Percentiles rank a stretch among this genome's conserved stretches.
Conservation (phyloP, 2,113 vertebrate species). For the Amphilophus citrinellus region DNA sequence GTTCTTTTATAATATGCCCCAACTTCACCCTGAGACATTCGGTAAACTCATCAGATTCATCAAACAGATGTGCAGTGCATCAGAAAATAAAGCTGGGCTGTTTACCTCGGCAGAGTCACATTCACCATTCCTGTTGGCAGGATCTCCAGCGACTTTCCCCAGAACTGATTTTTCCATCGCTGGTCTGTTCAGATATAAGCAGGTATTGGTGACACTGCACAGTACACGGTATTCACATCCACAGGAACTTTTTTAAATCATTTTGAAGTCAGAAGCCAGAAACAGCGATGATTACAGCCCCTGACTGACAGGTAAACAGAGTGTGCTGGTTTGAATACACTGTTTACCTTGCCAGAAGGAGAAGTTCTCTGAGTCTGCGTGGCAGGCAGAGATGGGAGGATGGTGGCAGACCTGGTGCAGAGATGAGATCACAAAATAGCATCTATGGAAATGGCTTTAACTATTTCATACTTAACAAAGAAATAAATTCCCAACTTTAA, state of each 20-base stretch:
- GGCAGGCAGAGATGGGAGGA: constrained; percentile 90
- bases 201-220: background rate
- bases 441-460: background rate
- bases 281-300: background rate
- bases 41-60: background rate
- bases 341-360: constrained; percentile 92
- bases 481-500: background rate
- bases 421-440: background rate
- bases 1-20: background rate
- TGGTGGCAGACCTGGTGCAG: constrained; percentile 88
- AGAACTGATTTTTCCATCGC: constrained; percentile 96
- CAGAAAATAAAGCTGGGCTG: background rate
- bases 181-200: constrained; percentile 81
- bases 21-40: background rate
- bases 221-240: background rate
- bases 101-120: constrained; percentile 86
- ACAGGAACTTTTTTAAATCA: background rate
- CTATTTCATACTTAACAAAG: background rate
- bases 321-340: background rate
- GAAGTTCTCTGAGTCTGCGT: constrained; percentile 90
- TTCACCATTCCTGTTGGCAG: constrained; percentile 91
- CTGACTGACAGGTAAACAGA: background rate
- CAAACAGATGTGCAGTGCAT: background rate
- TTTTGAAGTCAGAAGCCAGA: background rate
- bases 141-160: constrained; percentile 95